Conservation (phyloP, 1,140 invertebrate genomes). For the Dinoponera quadriceps region DNA sequence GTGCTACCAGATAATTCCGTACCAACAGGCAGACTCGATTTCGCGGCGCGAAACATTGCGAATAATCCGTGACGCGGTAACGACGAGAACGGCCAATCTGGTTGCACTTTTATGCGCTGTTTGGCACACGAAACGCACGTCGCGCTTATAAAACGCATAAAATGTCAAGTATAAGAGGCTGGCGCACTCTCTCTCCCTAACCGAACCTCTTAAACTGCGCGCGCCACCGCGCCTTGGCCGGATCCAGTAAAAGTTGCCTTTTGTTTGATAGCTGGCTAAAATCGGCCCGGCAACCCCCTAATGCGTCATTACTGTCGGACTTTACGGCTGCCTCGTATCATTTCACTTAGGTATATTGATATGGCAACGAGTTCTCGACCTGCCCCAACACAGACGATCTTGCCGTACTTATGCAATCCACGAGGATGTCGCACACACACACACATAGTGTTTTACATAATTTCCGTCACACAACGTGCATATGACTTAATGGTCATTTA, state of each 20-base stretch:
- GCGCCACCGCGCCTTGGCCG: slow-evolving; percentile 68
- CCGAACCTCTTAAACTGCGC: slow-evolving; percentile 80
- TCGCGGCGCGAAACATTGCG: slow-evolving; percentile 68
- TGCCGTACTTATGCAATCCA: slow-evolving; percentile 48
- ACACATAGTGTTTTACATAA: slow-evolving; percentile 11
- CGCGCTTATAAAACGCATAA: slow-evolving; percentile 81
- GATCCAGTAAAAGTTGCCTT: slow-evolving; percentile 85
- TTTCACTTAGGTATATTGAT: slow-evolving; percentile 87
- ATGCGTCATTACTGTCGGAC: slow-evolving; percentile 86
- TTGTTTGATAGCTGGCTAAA: slow-evolving; percentile 86
- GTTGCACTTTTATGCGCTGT: slow-evolving; percentile 75
- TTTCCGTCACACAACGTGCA: background rate
- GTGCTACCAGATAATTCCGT: slow-evolving; percentile 41
- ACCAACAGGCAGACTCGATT: slow-evolving; percentile 55
- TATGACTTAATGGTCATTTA: slow-evolving; percentile 8
- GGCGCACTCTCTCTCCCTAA: slow-evolving; percentile 69
- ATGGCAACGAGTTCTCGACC: slow-evolving; percentile 85
- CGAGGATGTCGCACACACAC: slow-evolving; percentile 55
- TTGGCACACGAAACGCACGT: slow-evolving; percentile 80
- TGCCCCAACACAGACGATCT: slow-evolving; percentile 75
- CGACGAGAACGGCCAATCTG: slow-evolving; percentile 71
- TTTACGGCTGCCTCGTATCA: slow-evolving; percentile 86
- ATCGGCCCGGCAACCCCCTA: slow-evolving; percentile 85
- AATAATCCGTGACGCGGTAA: slow-evolving; percentile 72
- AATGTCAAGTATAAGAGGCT: slow-evolving; percentile 77